Evolutionary conservation across 2,797 vertebrate genomes (phyloP).

Genomic region (Melopsittacus undulatus): DNA sequence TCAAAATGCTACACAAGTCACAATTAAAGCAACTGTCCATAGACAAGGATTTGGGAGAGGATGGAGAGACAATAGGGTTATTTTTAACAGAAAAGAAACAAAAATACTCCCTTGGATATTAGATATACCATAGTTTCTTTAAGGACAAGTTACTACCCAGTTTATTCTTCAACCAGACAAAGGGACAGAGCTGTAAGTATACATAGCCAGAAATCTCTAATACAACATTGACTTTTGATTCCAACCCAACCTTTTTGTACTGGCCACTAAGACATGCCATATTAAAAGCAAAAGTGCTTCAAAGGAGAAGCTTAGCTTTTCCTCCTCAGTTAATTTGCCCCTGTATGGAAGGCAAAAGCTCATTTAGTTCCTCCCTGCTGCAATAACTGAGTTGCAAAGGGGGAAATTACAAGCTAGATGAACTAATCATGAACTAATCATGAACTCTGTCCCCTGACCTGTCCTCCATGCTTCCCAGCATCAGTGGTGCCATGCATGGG

Average conservation of each 20-base stretch:
- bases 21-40: background rate
- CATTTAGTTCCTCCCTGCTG: background rate
- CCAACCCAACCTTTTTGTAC: background rate
- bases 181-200: background rate
- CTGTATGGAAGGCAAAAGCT: background rate
- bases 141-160: background rate
- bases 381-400: background rate
- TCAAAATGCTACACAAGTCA: background rate
- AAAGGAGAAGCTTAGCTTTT: background rate
- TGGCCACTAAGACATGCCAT: background rate
- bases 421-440: background rate
- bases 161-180: background rate
- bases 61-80: background rate
- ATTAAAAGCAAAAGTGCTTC: background rate
- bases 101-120: background rate
- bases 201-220: background rate
- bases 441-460: background rate
- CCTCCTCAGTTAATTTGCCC: background rate
- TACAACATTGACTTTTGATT: too few relatives aligned
- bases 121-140: background rate
- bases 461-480: background rate
- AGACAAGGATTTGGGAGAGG: background rate
- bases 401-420: background rate
- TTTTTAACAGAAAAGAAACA: background rate
- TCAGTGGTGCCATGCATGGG: fast-evolving